A percentile compares a stretch with the other conserved stretches of the same genome.
These are phyloP conservation scores for Drosophila subobscura DNA, from an alignment of 1,140 invertebrate species.

Conservation along the genomic window DNA sequence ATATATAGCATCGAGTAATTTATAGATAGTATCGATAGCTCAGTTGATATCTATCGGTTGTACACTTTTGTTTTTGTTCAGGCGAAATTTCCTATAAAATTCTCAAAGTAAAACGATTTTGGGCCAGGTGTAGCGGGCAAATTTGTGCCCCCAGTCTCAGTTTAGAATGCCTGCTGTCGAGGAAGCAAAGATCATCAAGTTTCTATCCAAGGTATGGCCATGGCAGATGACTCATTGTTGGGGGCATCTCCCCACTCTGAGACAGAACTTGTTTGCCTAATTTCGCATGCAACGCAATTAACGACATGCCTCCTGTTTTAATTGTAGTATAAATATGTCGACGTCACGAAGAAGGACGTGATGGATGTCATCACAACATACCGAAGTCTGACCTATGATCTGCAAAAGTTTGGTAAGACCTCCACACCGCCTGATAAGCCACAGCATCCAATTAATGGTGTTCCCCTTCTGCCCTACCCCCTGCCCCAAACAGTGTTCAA, in stretches of 20 bases:
- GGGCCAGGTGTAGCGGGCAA: conserved; percentile 11
- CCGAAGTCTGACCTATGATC: conserved; percentile 67
- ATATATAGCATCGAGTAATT: too few species aligned
- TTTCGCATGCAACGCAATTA: conserved; percentile 50
- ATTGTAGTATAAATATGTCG: conserved; percentile 78
- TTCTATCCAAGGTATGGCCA: conserved; percentile 66
- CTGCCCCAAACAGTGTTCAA: conserved; percentile 90
- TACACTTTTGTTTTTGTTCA: conserved; percentile 30
- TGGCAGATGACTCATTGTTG: conserved; percentile 56
- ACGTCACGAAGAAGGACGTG: conserved; percentile 78
- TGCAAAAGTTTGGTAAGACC: conserved; percentile 72
- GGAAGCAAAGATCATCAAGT: conserved; percentile 71
- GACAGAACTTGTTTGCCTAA: conserved; percentile 8
- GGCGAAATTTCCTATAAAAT: conserved; percentile 12
- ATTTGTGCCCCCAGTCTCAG: conserved; percentile 3
- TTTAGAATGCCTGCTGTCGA: conserved; percentile 67
- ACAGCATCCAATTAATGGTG: neutral
- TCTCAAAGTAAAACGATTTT: neutral
- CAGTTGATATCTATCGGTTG: too few species aligned
- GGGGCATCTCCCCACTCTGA: conserved; percentile 20
- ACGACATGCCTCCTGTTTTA: neutral
- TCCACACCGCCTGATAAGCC: neutral
- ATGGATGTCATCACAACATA: conserved; percentile 73
- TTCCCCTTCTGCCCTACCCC: neutral
- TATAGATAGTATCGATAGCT: too few species aligned